Conservation (phyloP, 2,797 vertebrate genomes). For the Emys orbicularis region DNA sequence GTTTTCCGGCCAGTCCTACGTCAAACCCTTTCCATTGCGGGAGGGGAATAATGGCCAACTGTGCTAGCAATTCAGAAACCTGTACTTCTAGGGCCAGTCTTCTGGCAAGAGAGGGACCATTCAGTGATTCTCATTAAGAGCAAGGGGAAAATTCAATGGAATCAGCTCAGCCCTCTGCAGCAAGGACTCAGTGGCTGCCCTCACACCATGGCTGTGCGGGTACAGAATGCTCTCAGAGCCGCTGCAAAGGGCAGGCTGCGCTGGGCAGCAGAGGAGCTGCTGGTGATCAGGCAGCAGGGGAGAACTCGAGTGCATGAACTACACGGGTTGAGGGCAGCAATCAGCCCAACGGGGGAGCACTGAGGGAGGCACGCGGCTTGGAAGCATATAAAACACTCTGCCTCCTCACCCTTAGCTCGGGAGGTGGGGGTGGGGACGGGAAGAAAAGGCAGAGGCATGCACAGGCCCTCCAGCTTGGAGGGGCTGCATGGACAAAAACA, state of each 20-base stretch:
- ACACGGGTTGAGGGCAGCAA: not conserved
- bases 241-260: not conserved
- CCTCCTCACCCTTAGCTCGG: not conserved
- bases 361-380: rapidly evolving
- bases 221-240: not conserved
- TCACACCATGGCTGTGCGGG: not conserved
- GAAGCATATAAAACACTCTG: not conserved
- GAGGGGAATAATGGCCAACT: not conserved
- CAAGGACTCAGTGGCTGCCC: not conserved
- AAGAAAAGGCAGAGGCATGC: not conserved
- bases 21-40: not conserved
- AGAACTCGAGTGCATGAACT: not conserved
- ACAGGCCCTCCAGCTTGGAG: not conserved
- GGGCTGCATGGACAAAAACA: not conserved
- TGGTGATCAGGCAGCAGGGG: not conserved
- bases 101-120: not conserved
- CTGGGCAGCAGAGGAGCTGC: not conserved
- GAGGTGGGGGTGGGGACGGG: not conserved
- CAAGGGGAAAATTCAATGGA: not conserved
- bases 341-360: not conserved
- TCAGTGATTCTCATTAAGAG: not conserved
- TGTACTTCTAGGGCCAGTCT: not conserved
- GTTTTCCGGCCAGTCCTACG: not conserved
- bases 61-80: not conserved
- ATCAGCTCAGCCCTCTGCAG: not conserved